Evolutionary conservation across 2,888 invertebrate species (phyloP), one percentile per base, ranked within the genome.

Genomic region (Tyria jacobaeae): DNA sequence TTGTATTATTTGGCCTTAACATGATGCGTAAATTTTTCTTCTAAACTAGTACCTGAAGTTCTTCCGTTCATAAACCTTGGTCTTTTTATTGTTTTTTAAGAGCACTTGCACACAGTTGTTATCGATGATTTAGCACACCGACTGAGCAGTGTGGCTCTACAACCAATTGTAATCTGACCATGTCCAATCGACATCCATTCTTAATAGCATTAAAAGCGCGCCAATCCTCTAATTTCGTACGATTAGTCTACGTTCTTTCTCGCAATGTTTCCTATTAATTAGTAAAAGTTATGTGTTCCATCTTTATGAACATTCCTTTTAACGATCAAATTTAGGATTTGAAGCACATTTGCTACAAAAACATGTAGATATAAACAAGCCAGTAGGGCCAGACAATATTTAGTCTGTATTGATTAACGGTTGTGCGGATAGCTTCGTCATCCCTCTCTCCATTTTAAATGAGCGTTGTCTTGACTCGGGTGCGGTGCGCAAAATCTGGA

Each of bases 101-200:
- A 66, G 69, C 73, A 72, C 71, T 66, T 68, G 62, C 70, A 62
- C 75, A 70, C 69, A 60, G 37, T 63, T 68, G 72, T 78, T 86
- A 88, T 85, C 82, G 83, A 80, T 81, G 77, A 85, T 87, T 85
- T 73, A 80, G 58, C 73, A 60, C 77, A 77, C 71, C 73, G 64
- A 73, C 73, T 82, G 77, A 79, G 79, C 76, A 75, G 70, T 76
- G 64, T 76, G 73, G 66, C 71, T 66, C 71, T 78, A 76, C 71
- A 66, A 71, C 71, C 82, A 76, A 82, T 82, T 74, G 70, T 77
- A 82, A 84, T 86, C 78, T 73, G 58, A 60, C 69, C 79, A 77
- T 83, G 53, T 57, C 80, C 60, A 86, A 88, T 86, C 69, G 64
- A 68, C 68, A 70, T 71, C 71, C 78, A 64, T 71, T 76, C 57